Evolutionary conservation across 1,140 invertebrate genomes (phyloP), one percentile per base, ranked within the genome.

Genomic region (Brachionus angularis): DNA sequence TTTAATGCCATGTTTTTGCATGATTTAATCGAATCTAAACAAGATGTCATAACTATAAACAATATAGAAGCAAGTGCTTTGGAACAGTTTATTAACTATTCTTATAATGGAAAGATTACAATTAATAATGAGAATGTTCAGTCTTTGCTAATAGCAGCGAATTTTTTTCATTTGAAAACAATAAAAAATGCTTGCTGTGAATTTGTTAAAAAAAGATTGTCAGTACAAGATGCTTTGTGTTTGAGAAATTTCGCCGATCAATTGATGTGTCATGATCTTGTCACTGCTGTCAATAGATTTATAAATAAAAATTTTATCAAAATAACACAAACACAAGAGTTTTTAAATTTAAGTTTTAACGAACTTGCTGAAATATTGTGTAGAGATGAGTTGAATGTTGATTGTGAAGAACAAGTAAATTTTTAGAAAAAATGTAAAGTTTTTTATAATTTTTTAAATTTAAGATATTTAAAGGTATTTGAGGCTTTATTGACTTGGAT

Each of bases 1-100:
- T 94, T 93, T 79, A 86, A 91, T 82, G 90, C 88, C 14, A 93
- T 94, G 91, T 93, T 94, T 79, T 88, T 88, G 14, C 87, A 89
- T 80, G 89, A 92, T 77, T 91, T 93, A 89, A 84, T 87, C 0
- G 91, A 93, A 81, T 88, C 88, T 73, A 88, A 88, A 74, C 88
- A 89, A 76, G 87, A 86, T 76, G 89, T 91, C 77, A 90, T 93
- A 46, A 87, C 85, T 58, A 87, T 93, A 78, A 86, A 89, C 78
- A 89, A 88, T 74, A 88, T 91, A 74, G 89, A 91, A 76, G 84
- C 89, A 58, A 83, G 83, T 76, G 89, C 91, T 4, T 77, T 93
- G 55, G 90, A 92, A 82, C 84, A 86, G 5, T 81, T 93, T 29
- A 87, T 94, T 16, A 90, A 92, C 78, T 94, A 90, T 84, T 89